phyloP scores from a whole-genome alignment of 2,113 vertebrate genomes.

The Promerops cafer region DNA sequence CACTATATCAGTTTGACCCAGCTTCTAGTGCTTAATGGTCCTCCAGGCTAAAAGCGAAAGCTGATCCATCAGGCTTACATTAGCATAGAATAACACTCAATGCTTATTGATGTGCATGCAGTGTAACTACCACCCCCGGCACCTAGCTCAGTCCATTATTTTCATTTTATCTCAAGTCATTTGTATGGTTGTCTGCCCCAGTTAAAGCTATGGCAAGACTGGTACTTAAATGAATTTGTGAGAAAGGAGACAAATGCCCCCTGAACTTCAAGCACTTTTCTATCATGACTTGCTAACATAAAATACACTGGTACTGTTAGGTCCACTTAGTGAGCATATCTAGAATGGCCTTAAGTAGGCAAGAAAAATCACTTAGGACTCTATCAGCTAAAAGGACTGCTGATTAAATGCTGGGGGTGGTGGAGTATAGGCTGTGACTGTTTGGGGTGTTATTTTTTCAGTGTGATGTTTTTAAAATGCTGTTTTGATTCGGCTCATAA shows the following conservation, averaged over 20 bases:
- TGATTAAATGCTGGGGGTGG: constrained; percentile 62
- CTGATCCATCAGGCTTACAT: constrained; percentile 93
- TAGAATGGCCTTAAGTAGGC: constrained; percentile 59
- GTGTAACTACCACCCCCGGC: constrained; percentile 77
- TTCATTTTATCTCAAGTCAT: constrained; percentile 86
- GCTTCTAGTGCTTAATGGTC: constrained; percentile 88
- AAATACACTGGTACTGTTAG: constrained; percentile 68
- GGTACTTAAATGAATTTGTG: constrained; percentile 79
- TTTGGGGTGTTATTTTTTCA: constrained; percentile 30
- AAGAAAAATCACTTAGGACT: constrained; percentile 62
- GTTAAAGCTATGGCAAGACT: constrained; percentile 77
- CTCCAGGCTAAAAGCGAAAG: constrained; percentile 87
- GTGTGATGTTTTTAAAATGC: constrained; percentile 53
- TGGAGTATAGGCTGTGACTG: background rate
- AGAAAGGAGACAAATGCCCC: constrained; percentile 80
- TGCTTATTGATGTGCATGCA: constrained; percentile 83
- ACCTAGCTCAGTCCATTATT: constrained; percentile 80
- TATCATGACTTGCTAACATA: constrained; percentile 69
- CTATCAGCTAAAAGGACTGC: constrained; percentile 63
- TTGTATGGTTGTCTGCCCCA: constrained; percentile 80
- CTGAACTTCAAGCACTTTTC: constrained; percentile 85
- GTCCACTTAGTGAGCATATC: constrained; percentile 65
- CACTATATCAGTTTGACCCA: constrained; percentile 80
- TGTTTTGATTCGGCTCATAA: constrained; percentile 55
- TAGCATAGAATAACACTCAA: constrained; percentile 87